These are phyloP conservation scores for Montipora capricornis DNA, from an alignment of 64 coral and sea anemone genomes.

Conservation along the genomic window DNA sequence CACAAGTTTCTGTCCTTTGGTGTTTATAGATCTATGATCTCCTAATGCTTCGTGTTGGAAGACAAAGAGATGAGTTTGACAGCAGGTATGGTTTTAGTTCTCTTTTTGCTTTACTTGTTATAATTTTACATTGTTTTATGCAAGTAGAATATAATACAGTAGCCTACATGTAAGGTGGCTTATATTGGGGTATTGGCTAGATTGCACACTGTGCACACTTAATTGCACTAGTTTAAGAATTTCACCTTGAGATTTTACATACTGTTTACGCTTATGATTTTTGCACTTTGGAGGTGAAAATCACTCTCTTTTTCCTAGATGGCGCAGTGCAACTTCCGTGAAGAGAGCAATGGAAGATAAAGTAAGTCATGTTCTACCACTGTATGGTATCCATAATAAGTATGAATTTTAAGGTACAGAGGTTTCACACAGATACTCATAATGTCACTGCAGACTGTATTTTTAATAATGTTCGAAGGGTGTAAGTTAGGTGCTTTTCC, in stretches of 20 bases:
- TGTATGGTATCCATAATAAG: neutral
- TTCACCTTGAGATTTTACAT: too few species aligned
- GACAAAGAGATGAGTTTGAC: slow-evolving; percentile 81
- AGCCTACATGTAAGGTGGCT: too few species aligned
- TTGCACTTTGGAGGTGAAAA: neutral
- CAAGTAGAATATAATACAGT: too few species aligned
- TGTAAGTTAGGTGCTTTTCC: neutral
- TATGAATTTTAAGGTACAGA: too few species aligned
- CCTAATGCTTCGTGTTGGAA: slow-evolving; percentile 64
- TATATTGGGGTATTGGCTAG: too few species aligned
- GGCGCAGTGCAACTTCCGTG: slow-evolving; percentile 79
- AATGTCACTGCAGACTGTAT: too few species aligned
- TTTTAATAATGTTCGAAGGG: too few species aligned
- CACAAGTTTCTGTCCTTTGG: neutral
- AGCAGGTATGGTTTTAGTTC: slow-evolving; percentile 10
- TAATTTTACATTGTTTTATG: neutral
- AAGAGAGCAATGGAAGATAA: slow-evolving; percentile 84
- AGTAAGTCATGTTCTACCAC: slow-evolving; percentile 16
- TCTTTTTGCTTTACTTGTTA: neutral
- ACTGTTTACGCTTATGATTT: too few species aligned
- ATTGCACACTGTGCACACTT: too few species aligned
- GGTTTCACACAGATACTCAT: too few species aligned
- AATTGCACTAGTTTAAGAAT: too few species aligned
- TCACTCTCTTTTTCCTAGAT: slow-evolving; percentile 20
- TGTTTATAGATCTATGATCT: slow-evolving; percentile 69